Percentiles rank a stretch among this genome's conserved stretches.
Conservation (phyloP, 2,797 vertebrate species). For the Gymnodraco acuticeps region DNA sequence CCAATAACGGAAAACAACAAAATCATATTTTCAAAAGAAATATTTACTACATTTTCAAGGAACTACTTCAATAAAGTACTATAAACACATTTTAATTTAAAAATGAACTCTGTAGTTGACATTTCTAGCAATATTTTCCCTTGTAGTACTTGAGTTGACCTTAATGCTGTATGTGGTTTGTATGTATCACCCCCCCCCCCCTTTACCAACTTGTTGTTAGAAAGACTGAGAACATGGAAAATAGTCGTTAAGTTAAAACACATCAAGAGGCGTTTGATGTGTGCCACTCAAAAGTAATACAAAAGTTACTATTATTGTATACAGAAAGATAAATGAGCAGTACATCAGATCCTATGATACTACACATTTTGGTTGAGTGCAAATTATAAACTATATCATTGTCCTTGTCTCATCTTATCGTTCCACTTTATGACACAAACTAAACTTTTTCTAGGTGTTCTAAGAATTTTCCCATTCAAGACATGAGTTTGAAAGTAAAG, state of each 20-base stretch:
- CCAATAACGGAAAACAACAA: conserved; percentile 2
- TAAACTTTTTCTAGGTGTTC: not conserved
- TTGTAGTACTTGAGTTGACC: conserved; percentile 2
- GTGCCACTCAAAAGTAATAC: conserved; percentile 15
- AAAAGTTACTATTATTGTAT: conserved; percentile 33
- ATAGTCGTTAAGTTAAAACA: conserved; percentile 8
- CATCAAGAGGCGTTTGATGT: not conserved
- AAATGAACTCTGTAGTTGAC: conserved; percentile 27
- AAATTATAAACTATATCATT: conserved; percentile 14
- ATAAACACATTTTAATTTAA: conserved; percentile 57
- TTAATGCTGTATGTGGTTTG: conserved; percentile 2
- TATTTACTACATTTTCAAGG: conserved; percentile 45
- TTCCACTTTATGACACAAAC: conserved; percentile 17
- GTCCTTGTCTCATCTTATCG: not conserved
- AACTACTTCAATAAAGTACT: conserved; percentile 53
- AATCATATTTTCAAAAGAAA: conserved; percentile 37
- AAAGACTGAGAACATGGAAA: conserved; percentile 19
- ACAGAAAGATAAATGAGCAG: conserved; percentile 9
- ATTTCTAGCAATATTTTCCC: conserved; percentile 38
- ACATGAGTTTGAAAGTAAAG: conserved; percentile 26
- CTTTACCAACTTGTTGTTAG: not conserved
- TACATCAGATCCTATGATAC: conserved; percentile 20
- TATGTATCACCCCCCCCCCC: not conserved
- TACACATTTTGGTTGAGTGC: conserved; percentile 10
- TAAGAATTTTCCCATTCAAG: not conserved